phyloP scores from a whole-genome alignment of 2,888 invertebrate genomes.

The Zygogramma bicolorata region DNA sequence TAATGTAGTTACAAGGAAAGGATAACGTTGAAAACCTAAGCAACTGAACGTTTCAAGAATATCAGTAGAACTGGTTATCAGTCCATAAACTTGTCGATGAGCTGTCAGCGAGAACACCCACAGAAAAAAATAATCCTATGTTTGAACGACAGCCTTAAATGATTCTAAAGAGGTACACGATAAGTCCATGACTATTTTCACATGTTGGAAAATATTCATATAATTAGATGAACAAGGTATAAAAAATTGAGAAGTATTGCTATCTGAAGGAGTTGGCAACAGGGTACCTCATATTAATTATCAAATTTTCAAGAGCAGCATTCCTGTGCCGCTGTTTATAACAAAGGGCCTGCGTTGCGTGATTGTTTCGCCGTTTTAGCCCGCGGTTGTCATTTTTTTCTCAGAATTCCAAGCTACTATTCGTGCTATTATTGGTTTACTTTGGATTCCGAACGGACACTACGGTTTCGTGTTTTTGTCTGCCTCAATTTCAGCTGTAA shows the following conservation, averaged over 20 bases:
- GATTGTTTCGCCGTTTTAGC: constrained; percentile 58
- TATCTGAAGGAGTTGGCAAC: not conserved
- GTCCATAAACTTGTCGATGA: too few relatives aligned
- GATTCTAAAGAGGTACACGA: too few relatives aligned
- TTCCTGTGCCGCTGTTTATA: constrained; percentile 25
- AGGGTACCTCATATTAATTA: constrained; percentile 6
- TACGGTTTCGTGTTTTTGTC: constrained; percentile 23
- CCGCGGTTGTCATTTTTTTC: constrained; percentile 61
- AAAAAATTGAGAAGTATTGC: not conserved
- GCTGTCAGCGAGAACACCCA: too few relatives aligned
- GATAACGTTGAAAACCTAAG: too few relatives aligned
- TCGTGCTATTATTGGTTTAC: constrained; percentile 46
- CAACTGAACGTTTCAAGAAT: too few relatives aligned
- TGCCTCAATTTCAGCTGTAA: constrained; percentile 12
- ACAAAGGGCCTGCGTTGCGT: constrained; percentile 53
- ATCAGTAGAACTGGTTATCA: too few relatives aligned
- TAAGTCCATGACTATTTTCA: too few relatives aligned
- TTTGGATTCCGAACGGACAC: constrained; percentile 27
- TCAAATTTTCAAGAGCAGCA: constrained; percentile 28
- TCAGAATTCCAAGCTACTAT: constrained; percentile 47
- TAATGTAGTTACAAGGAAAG: too few relatives aligned
- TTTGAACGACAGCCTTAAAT: too few relatives aligned
- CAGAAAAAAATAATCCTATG: too few relatives aligned
- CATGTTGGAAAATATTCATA: too few relatives aligned
- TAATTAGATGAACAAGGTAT: too few relatives aligned